Percentiles rank a stretch among this genome's conserved stretches.
These are phyloP conservation scores for Stichopus chloronotus DNA, from an alignment of 35 echinoderm and acorn worm genomes.

Conservation along the genomic window DNA sequence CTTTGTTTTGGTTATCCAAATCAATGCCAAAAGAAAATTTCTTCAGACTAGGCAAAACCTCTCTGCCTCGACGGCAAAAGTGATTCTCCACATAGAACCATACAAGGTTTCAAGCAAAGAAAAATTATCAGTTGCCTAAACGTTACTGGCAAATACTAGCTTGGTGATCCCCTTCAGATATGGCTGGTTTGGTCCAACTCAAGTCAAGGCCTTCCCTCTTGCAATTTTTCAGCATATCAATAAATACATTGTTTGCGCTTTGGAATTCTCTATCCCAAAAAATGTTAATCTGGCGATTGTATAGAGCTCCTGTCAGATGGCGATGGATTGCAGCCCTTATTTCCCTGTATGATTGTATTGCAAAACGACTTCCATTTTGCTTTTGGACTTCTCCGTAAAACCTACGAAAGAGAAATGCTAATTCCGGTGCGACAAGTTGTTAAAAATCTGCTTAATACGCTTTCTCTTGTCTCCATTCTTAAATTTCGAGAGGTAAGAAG, in stretches of 20 bases:
- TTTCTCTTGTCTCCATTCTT: conserved; percentile 18
- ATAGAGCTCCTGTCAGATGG: conserved; percentile 34
- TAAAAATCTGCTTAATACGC: conserved; percentile 3
- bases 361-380: conserved; percentile 2
- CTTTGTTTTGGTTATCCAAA: conserved; percentile 1
- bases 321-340: conserved; percentile 45
- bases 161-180: conserved; percentile 23
- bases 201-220: conserved; percentile 38
- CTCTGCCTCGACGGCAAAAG: conserved; percentile 41
- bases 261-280: conserved; percentile 32
- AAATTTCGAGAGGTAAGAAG: neutral
- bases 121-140: conserved; percentile 18
- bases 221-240: conserved; percentile 36
- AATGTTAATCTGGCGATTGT: conserved; percentile 33
- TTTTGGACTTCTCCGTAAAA: conserved; percentile 39
- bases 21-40: neutral
- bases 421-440: neutral
- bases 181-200: neutral
- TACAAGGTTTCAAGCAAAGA: conserved; percentile 15
- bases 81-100: conserved; percentile 38
- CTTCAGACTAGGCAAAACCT: neutral
- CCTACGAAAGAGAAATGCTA: neutral
- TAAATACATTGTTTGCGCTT: conserved; percentile 42
- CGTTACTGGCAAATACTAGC: conserved; percentile 21
- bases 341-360: conserved; percentile 13